Evolutionary conservation across 2,888 invertebrate species (phyloP).

Genomic region (Diaphora mendica): DNA sequence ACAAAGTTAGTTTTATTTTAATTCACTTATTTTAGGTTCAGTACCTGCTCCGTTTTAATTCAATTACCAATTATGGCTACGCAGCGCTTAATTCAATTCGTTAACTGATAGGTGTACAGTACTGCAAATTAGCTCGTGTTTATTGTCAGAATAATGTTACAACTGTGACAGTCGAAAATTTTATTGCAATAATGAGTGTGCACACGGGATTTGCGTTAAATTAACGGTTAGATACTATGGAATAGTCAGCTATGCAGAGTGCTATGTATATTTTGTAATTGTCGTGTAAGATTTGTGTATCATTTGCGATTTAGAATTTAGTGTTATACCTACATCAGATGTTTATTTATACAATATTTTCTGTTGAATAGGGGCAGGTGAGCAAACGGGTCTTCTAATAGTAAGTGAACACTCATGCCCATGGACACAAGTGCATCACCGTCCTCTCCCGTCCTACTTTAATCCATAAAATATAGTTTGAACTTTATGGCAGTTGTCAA

Average conservation of each 20-base stretch:
- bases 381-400: too few relatives aligned
- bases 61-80: background rate
- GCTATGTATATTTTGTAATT: background rate
- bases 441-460: too few relatives aligned
- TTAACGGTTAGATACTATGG: background rate
- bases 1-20: too few relatives aligned
- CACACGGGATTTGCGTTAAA: background rate
- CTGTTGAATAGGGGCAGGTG: too few relatives aligned
- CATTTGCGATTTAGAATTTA: too few relatives aligned
- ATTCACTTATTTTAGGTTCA: background rate
- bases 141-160: constrained; percentile 16
- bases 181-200: constrained; percentile 12
- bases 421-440: too few relatives aligned
- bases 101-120: constrained; percentile 20
- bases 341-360: too few relatives aligned
- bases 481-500: too few relatives aligned
- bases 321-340: too few relatives aligned
- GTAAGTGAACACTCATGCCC: too few relatives aligned
- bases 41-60: background rate
- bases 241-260: background rate
- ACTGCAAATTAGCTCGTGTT: constrained; percentile 8
- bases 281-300: background rate
- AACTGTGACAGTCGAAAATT: background rate
- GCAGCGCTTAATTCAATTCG: constrained; percentile 7
- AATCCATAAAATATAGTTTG: too few relatives aligned